Evolutionary conservation across 2,797 vertebrate genomes (phyloP).

Genomic region (Podarcis siculus): DNA sequence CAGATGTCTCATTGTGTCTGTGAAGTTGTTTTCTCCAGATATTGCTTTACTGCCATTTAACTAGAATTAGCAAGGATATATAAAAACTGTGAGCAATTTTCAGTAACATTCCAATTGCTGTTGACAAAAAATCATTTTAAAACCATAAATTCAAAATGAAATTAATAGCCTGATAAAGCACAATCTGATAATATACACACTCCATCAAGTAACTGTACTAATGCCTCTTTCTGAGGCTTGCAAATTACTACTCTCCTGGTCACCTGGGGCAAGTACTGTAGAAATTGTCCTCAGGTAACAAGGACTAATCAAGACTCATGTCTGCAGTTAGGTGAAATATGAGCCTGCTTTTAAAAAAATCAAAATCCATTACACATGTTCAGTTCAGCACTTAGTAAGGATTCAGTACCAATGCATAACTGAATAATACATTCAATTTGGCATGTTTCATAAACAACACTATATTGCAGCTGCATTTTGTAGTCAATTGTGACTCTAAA

Average conservation of each 20-base stretch:
- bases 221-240: not conserved
- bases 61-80: slow-evolving; percentile 73
- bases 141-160: not conserved
- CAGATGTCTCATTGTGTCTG: slow-evolving; percentile 95
- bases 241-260: not conserved
- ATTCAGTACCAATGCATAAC: not conserved
- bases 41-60: slow-evolving; percentile 90
- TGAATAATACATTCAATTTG: not conserved
- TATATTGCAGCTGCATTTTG: not conserved
- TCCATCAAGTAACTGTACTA: not conserved
- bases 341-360: not conserved
- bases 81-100: slow-evolving; percentile 40
- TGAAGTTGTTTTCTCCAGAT: slow-evolving; percentile 91
- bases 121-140: not conserved
- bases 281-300: not conserved
- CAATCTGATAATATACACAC: not conserved
- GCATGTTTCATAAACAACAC: not conserved
- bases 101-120: slow-evolving; percentile 36
- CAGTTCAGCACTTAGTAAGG: not conserved
- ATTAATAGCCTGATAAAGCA: slow-evolving; percentile 1
- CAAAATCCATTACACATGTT: not conserved
- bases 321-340: not conserved
- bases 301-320: not conserved
- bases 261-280: not conserved
- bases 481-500: not conserved